phyloP scores from a whole-genome alignment of 1,140 invertebrate species.

The Drosophila biarmipes region DNA sequence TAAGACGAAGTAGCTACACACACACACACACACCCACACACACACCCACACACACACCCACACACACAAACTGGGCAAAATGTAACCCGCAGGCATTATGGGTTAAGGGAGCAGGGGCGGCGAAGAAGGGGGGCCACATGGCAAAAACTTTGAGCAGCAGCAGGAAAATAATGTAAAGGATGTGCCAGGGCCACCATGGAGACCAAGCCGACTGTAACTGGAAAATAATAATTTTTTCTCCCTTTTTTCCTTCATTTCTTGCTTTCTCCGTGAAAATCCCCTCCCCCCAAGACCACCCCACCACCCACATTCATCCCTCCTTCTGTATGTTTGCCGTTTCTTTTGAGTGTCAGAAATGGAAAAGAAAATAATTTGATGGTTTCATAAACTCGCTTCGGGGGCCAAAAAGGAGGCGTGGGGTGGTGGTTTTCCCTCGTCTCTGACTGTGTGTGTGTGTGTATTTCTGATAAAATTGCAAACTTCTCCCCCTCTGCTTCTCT shows the following conservation, averaged over 20 bases:
- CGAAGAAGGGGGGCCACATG: slow-evolving; percentile 25
- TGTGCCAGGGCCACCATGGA: slow-evolving; percentile 73
- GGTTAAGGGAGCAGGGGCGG: slow-evolving; percentile 19
- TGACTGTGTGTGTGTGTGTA: slow-evolving; percentile 29
- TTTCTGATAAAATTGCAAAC: slow-evolving; percentile 79
- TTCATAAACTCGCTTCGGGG: slow-evolving; percentile 76
- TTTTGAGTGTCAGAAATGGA: slow-evolving; percentile 84
- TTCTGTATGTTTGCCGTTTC: slow-evolving; percentile 69
- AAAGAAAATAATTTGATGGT: slow-evolving; percentile 84
- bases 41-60: slow-evolving; percentile 27
- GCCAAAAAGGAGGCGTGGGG: slow-evolving; percentile 18
- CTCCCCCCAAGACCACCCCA: neutral
- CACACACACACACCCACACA: slow-evolving; percentile 22
- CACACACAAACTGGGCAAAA: slow-evolving; percentile 49
- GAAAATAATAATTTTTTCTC: slow-evolving; percentile 80
- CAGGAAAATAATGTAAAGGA: slow-evolving; percentile 77
- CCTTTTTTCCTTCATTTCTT: slow-evolving; percentile 45
- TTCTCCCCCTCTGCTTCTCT: slow-evolving; percentile 40
- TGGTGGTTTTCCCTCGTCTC: slow-evolving; percentile 7
- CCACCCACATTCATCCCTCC: slow-evolving; percentile 20
- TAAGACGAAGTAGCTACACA: slow-evolving; percentile 74
- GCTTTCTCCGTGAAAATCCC: slow-evolving; percentile 8
- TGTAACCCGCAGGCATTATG: slow-evolving; percentile 73
- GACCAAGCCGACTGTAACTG: slow-evolving; percentile 75
- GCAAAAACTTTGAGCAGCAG: slow-evolving; percentile 70